These are phyloP conservation scores for Didymodactylos carnosus DNA, from an alignment of 2,888 invertebrate species.

Conservation along the genomic window DNA sequence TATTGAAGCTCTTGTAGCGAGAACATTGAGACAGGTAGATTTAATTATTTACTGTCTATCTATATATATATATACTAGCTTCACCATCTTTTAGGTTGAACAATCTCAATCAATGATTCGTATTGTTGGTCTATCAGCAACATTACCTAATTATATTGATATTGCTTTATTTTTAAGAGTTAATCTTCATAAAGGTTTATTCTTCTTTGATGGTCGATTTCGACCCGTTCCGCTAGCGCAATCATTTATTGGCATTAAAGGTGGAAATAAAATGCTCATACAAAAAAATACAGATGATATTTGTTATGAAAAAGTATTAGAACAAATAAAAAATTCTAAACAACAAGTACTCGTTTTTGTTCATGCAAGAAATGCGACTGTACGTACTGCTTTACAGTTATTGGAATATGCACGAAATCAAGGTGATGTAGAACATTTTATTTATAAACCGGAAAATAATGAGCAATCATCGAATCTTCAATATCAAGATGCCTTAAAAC, in stretches of 20 bases:
- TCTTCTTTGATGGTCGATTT: constrained; percentile 52
- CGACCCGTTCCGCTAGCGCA: constrained; percentile 79
- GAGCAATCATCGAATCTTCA: constrained; percentile 36
- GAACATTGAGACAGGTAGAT: constrained; percentile 76
- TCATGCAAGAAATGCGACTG: constrained; percentile 86
- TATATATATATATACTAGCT: constrained; percentile 20
- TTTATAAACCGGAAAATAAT: constrained; percentile 20
- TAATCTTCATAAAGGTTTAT: constrained; percentile 65
- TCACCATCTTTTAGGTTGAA: too few relatives aligned
- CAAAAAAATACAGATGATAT: constrained; percentile 6
- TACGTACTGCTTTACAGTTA: constrained; percentile 61
- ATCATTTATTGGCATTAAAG: constrained; percentile 68
- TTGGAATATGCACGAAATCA: constrained; percentile 45
- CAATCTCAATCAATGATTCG: constrained; percentile 58
- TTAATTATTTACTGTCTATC: constrained; percentile 33
- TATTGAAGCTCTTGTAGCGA: constrained; percentile 81
- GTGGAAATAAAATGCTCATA: constrained; percentile 39
- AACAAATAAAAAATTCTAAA: constrained; percentile 67
- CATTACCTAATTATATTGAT: constrained; percentile 87
- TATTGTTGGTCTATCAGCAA: constrained; percentile 86
- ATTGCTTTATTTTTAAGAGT: constrained; percentile 81
- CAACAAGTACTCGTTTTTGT: constrained; percentile 72
- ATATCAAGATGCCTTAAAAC: constrained; percentile 48
- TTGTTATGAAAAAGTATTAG: constrained; percentile 60
- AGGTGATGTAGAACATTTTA: constrained; percentile 24